Base-by-base conservation (phyloP, 2,797 vertebrate genomes). In the Ctenochaetus hawaiiensis region DNA sequence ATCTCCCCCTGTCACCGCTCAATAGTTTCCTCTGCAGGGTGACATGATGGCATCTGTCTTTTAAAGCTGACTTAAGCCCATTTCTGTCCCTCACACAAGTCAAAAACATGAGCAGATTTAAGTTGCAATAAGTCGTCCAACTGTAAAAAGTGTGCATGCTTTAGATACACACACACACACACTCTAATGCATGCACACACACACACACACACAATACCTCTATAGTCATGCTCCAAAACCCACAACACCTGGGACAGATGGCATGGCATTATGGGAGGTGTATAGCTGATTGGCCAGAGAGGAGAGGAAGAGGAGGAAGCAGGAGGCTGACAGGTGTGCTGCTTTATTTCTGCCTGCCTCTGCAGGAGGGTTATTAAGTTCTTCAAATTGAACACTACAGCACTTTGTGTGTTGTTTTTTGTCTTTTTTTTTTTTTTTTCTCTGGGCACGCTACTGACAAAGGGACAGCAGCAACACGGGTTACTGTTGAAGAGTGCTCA, bases 201-300 rank as follows among this genome's bases (percentile, higher is more conserved):
- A 34, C 52, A 69, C n/a, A 51, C 47, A 63, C 62, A 68, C 60
- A 84, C 41, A 65, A 63, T 8, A 43, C 30, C 57, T 72, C 58
- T 60, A 47, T n/a, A 48, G 87, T 87, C 74, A 92, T 65, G 87
- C 88, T 86, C 80, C 47, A 82, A 80, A 81, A 87, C 80, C 64
- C 78, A 73, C 82, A 90, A 86, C 86, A 91, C 87, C 92, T 91
- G 87, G 85, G 83, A 89, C 93, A 93, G 92, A 93, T 91, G 92
- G 90, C 67, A 22, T 17, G 47, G 78, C 78, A 81, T 91, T 87
- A 84, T 85, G 84, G 83, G 76, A 80, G 87, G 72, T 65, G 47
- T 74, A 77, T 54, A 85, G 83, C 71, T 78, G 79, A 91, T 81
- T 85, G 86, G 82, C 57, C 79, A 6, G 59, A 60, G 75, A 84